A percentile compares a stretch with the other conserved stretches of the same genome.
These are phyloP conservation scores for Cosmorhoe ocellata DNA, from an alignment of 2,888 invertebrate species.

Conservation along the genomic window DNA sequence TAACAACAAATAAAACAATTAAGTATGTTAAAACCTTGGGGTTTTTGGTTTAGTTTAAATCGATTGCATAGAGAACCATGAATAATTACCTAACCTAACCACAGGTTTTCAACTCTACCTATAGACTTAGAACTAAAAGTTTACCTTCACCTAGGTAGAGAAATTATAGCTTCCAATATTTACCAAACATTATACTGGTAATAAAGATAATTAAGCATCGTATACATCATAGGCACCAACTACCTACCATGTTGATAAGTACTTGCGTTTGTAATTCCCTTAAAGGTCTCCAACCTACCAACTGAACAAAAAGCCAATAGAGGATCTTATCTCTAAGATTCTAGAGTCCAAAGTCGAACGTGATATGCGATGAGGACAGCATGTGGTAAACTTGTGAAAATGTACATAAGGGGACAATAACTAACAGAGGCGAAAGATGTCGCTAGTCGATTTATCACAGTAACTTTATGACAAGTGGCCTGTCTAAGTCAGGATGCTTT, in stretches of 20 bases:
- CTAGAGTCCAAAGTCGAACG: constrained; percentile 32
- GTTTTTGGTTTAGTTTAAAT: too few relatives aligned
- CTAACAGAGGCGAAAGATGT: constrained; percentile 71
- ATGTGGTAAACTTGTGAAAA: constrained; percentile 25
- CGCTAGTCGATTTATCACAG: constrained; percentile 75
- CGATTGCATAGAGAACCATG: too few relatives aligned
- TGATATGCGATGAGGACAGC: neutral
- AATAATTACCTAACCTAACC: too few relatives aligned
- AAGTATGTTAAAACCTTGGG: too few relatives aligned
- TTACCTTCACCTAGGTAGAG: too few relatives aligned
- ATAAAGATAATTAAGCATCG: constrained; percentile 66
- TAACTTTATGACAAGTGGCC: constrained; percentile 77
- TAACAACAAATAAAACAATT: too few relatives aligned
- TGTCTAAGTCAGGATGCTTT: constrained; percentile 73
- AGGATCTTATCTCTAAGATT: accelerated
- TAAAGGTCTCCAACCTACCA: constrained; percentile 35
- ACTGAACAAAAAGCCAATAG: constrained; percentile 6
- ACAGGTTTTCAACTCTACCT: too few relatives aligned
- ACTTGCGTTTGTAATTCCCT: constrained; percentile 57
- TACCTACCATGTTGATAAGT: constrained; percentile 54
- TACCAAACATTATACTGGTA: constrained; percentile 41
- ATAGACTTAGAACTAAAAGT: too few relatives aligned
- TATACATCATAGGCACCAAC: constrained; percentile 71
- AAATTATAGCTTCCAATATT: neutral
- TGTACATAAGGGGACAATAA: constrained; percentile 74